Percentiles rank a stretch among this genome's conserved stretches.
phyloP scores from a whole-genome alignment of 2,113 vertebrate species.

The Montifringilla adamsi region DNA sequence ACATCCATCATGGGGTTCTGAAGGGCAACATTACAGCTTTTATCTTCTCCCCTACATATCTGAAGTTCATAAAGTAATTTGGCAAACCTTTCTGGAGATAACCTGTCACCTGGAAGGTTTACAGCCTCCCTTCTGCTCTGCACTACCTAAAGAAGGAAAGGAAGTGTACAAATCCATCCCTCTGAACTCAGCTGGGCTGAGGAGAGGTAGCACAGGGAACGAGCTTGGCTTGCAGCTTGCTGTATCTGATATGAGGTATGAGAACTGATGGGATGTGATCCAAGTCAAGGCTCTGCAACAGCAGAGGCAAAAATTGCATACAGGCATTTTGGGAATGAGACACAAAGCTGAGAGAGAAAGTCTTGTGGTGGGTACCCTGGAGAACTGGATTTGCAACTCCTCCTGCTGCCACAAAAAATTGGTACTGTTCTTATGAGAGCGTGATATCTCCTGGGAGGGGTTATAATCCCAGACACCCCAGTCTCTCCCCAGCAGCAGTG shows the following conservation, averaged over 20 bases:
- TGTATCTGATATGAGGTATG: neutral
- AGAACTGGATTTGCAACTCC: neutral
- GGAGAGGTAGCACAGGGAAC: neutral
- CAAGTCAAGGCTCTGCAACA: neutral
- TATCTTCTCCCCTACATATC: neutral
- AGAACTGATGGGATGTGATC: neutral
- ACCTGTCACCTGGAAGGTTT: neutral
- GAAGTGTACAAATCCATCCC: neutral
- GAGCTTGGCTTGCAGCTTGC: neutral
- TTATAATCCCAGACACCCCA: neutral
- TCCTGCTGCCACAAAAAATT: neutral
- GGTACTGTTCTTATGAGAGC: neutral
- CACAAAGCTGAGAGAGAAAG: neutral
- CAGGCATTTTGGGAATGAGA: neutral
- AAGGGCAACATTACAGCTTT: neutral
- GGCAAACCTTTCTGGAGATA: neutral
- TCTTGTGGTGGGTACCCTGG: rapidly evolving
- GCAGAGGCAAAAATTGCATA: neutral
- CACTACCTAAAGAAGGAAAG: neutral
- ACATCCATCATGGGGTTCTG: neutral
- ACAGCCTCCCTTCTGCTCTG: neutral
- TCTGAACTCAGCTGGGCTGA: neutral
- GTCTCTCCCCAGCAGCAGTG: neutral
- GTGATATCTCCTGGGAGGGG: neutral
- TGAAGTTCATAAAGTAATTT: neutral